Evolutionary conservation across 2,888 invertebrate genomes (phyloP).

Genomic region (Parasteatoda lunata): DNA sequence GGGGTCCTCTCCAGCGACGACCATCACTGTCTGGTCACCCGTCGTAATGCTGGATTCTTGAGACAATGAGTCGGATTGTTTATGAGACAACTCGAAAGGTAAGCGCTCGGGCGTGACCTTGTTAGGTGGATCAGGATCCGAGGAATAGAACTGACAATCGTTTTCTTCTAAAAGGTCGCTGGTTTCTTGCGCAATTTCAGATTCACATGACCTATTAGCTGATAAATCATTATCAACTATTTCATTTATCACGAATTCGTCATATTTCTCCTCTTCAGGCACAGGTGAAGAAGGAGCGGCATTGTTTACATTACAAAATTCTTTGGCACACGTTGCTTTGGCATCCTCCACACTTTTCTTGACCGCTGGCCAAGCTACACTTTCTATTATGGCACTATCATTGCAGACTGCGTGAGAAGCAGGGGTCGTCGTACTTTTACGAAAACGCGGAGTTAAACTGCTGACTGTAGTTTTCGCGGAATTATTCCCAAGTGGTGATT

Average conservation of each 20-base stretch:
- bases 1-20: slow-evolving; percentile 39
- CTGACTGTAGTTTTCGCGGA: slow-evolving; percentile 40
- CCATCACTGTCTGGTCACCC: slow-evolving; percentile 39
- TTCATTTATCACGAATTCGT: slow-evolving; percentile 44
- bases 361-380: slow-evolving; percentile 43
- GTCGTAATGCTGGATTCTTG: slow-evolving; percentile 40
- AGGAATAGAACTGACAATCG: slow-evolving; percentile 3
- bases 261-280: slow-evolving; percentile 27
- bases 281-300: slow-evolving; percentile 6
- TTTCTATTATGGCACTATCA: slow-evolving; percentile 47
- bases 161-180: neutral
- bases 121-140: slow-evolving; percentile 1
- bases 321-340: slow-evolving; percentile 64
- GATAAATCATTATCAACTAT: slow-evolving; percentile 47
- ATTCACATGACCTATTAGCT: slow-evolving; percentile 54
- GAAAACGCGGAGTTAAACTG: slow-evolving; percentile 31
- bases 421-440: slow-evolving; percentile 40
- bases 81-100: slow-evolving; percentile 31
- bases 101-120: slow-evolving; percentile 64
- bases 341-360: slow-evolving; percentile 55
- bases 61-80: slow-evolving; percentile 57
- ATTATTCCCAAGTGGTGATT: slow-evolving; percentile 48
- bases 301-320: slow-evolving; percentile 27
- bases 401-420: slow-evolving; percentile 25
- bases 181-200: slow-evolving; percentile 13